Evolutionary conservation across 2,888 invertebrate genomes (phyloP).

Genomic region (Ormyrus nitidulus): DNA sequence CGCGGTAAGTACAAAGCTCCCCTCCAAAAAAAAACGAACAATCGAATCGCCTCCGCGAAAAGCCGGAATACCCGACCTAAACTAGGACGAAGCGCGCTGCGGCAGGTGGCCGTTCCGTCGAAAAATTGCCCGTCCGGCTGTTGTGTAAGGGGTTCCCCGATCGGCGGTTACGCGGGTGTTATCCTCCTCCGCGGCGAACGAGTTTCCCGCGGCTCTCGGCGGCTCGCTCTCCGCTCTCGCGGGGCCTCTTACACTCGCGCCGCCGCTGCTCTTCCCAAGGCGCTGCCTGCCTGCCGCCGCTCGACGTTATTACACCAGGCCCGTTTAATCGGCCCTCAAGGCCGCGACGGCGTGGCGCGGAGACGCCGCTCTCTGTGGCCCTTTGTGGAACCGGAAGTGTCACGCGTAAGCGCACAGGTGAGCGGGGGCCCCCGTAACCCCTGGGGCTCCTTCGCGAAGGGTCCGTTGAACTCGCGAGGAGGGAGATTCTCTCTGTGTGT

Average conservation of each 20-base stretch:
- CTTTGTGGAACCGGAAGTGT: neutral
- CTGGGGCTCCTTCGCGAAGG: neutral
- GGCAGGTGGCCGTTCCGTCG: too few relatives aligned
- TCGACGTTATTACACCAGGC: neutral
- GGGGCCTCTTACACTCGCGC: neutral
- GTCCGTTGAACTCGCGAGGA: constrained; percentile 48
- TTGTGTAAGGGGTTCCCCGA: too few relatives aligned
- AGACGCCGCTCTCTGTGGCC: neutral
- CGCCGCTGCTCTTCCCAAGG: neutral
- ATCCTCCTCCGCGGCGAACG: constrained; percentile 9
- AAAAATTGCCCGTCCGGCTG: too few relatives aligned
- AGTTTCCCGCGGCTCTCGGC: constrained; percentile 22
- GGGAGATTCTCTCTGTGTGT: neutral
- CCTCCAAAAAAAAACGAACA: too few relatives aligned
- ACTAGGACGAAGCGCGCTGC: too few relatives aligned
- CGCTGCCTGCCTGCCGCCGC: neutral
- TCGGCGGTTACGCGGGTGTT: too few relatives aligned
- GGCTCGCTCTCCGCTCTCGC: neutral
- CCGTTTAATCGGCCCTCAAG: too few relatives aligned
- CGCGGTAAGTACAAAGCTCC: too few relatives aligned
- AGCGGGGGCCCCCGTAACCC: neutral
- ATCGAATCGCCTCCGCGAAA: too few relatives aligned
- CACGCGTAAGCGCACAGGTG: neutral
- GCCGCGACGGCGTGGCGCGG: too few relatives aligned
- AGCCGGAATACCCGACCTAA: too few relatives aligned